phyloP scores from a whole-genome alignment of 2,113 vertebrate species.

The Scolopax mira region DNA sequence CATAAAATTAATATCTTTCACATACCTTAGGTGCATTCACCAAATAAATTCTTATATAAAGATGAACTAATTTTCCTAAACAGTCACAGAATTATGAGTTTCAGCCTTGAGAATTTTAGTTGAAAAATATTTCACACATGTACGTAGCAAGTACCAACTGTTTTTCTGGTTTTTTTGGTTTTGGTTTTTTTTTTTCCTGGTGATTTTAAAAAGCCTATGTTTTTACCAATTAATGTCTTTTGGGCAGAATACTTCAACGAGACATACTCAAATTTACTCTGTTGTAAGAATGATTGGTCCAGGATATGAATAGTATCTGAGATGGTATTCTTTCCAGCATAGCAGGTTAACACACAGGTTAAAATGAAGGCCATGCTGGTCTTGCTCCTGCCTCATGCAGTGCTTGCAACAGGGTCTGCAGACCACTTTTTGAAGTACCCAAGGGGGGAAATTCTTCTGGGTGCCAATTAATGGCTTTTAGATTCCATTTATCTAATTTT shows the following conservation, averaged over 20 bases:
- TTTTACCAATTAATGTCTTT: neutral
- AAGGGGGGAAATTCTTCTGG: neutral
- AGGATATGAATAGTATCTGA: neutral
- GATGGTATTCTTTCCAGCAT: neutral
- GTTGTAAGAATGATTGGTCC: neutral
- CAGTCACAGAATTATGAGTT: neutral
- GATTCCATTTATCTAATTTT: neutral
- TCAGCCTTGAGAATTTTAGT: neutral
- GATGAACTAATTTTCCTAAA: neutral
- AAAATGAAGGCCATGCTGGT: fast-evolving
- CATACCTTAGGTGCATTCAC: neutral
- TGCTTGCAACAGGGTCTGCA: neutral
- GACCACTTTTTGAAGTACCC: neutral
- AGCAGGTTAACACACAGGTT: neutral
- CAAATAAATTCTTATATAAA: neutral
- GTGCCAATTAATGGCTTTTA: neutral
- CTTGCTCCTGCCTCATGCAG: fast-evolving
- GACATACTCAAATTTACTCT: neutral
- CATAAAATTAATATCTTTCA: neutral
- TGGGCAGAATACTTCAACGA: neutral
- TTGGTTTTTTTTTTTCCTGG: neutral
- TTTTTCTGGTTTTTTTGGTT: neutral
- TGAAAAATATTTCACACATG: neutral
- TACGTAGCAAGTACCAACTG: neutral
- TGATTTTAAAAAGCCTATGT: neutral